phyloP scores from a whole-genome alignment of 2,797 vertebrate species.

The Cirrhinus molitorella region DNA sequence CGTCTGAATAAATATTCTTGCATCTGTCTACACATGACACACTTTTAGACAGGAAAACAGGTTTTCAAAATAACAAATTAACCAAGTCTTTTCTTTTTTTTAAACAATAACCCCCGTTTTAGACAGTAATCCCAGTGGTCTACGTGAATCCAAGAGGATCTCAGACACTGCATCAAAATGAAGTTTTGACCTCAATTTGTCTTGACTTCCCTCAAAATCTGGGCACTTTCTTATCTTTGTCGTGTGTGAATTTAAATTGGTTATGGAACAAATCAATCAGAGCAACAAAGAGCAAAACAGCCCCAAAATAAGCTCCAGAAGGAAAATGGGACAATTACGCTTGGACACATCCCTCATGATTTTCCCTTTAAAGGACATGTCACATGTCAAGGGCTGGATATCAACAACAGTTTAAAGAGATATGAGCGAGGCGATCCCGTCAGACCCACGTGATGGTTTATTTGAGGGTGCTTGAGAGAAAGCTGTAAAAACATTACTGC shows the following conservation, averaged over 20 bases:
- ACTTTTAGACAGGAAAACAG: constrained; percentile 78
- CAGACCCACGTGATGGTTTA: constrained; percentile 21
- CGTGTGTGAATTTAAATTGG: constrained; percentile 48
- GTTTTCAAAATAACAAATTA: constrained; percentile 76
- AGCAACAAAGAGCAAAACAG: constrained; percentile 57
- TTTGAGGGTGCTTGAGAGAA: constrained; percentile 35
- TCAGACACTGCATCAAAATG: constrained; percentile 48
- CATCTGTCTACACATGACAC: constrained; percentile 81
- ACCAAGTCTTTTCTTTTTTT: constrained; percentile 70
- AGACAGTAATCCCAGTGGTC: constrained; percentile 69
- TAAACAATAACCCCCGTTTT: constrained; percentile 68
- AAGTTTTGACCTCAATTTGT: constrained; percentile 65
- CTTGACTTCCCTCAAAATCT: constrained; percentile 58
- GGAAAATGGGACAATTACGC: constrained; percentile 56
- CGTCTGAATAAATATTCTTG: constrained; percentile 83
- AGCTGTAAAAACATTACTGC: constrained; percentile 49
- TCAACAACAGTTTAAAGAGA: constrained; percentile 56
- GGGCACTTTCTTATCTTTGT: constrained; percentile 58
- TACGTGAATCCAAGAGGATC: constrained; percentile 58
- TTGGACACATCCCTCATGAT: constrained; percentile 56
- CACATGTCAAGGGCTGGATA: constrained; percentile 51
- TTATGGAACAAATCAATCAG: constrained; percentile 61
- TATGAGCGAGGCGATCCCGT: constrained; percentile 16
- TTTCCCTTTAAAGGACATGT: constrained; percentile 52
- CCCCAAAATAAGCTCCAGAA: constrained; percentile 56